phyloP scores from a whole-genome alignment of 2,797 vertebrate genomes.

The Acanthurus leucopareius region DNA sequence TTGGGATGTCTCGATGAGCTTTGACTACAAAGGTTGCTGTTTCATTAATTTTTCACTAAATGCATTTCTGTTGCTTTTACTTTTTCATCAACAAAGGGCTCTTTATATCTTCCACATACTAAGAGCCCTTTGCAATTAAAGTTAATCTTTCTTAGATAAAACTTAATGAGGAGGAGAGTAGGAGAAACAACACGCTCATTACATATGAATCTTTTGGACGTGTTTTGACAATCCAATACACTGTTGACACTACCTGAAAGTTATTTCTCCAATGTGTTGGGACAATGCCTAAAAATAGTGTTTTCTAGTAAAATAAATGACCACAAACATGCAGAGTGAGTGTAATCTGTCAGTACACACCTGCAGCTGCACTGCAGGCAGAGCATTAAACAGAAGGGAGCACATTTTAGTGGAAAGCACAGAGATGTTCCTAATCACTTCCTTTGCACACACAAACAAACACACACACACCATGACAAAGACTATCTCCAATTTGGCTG shows the following conservation, averaged over 20 bases:
- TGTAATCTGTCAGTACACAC: conserved; percentile 7
- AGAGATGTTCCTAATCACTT: neutral
- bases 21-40: conserved; percentile 7
- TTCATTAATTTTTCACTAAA: conserved; percentile 24
- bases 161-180: no score
- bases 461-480: no score
- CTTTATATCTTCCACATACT: neutral
- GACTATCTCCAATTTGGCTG: neutral
- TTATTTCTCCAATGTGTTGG: conserved; percentile 6
- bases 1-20: neutral
- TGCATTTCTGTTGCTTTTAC: neutral
- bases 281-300: neutral
- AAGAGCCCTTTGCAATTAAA: neutral
- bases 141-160: neutral
- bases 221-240: no score
- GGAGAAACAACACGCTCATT: neutral
- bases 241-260: neutral
- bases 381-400: neutral
- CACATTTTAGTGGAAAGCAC: neutral
- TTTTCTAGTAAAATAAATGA: neutral
- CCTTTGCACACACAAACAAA: neutral
- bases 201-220: neutral
- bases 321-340: neutral
- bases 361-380: conserved; percentile 15
- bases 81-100: neutral